Evolutionary conservation across 2,797 vertebrate genomes (phyloP), one percentile per base, ranked within the genome.

Genomic region (Mallotus villosus): DNA sequence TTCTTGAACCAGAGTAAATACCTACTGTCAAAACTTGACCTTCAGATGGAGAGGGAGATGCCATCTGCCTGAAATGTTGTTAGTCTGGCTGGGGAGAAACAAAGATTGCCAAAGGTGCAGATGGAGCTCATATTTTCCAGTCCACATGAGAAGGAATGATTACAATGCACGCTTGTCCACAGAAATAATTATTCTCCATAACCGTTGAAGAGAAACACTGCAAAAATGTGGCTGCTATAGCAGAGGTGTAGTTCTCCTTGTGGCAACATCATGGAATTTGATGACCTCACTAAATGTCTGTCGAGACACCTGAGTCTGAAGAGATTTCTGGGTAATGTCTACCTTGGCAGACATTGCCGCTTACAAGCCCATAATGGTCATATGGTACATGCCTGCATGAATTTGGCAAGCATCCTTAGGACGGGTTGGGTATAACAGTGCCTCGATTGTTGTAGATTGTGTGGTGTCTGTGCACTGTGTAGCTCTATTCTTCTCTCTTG

Each of bases 381-480:
- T 67, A 67, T 55, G 17, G 24, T 32, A 22, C 65, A 67, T 53
- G 21, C 46, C 49, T 67, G 66, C 49, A n/a, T 29, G 46, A 29
- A 32, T 25, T 55, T 27, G 66, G 66, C 66, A 29, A 55, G 66
- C 17, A 55, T 67, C 66, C 67, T 58, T 24, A 21, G 22, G n/a
- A 59, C 22, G 67, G 57, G 32, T 46, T 16, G 14, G 16, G 11
- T 59, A 69, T 29, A 69, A 69, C 67, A 69, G 67, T 69, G 55
- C 32, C 66, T 32, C 25, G 19, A 29, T 67, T 67, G 66, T 67
- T 67, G 24, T 12, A 1, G 11, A 27, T 59, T 69, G 53, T 68
- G 55, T 60, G 27, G 55, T 60, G 67, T 68, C 29, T 69, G 51
- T 68, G 29, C 27, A 37, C 55, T 69, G 67, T 69, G 55, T 59